Percentiles rank a stretch among this genome's conserved stretches.
Conservation (phyloP, 1,140 invertebrate species). For the Eubasilissa regina region DNA sequence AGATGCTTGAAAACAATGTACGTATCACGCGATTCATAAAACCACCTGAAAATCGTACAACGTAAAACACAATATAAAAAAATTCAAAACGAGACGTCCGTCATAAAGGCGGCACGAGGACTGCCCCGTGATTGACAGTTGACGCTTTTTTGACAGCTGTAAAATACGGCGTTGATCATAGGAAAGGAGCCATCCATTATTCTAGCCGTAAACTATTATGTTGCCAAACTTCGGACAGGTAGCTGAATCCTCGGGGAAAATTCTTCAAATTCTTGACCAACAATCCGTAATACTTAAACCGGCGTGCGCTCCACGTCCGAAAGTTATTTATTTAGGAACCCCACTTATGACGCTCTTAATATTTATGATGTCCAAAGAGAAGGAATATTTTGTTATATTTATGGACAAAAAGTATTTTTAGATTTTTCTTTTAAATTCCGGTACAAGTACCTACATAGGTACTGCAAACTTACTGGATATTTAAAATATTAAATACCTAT, state of each 20-base stretch:
- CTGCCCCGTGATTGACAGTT: slow-evolving; percentile 43
- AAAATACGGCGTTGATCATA: slow-evolving; percentile 52
- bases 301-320: not conserved
- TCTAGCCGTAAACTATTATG: slow-evolving; percentile 45
- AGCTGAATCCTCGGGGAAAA: slow-evolving; percentile 38
- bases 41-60: slow-evolving; percentile 12
- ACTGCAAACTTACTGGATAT: too few relatives aligned
- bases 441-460: too few relatives aligned
- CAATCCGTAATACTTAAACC: slow-evolving; percentile 36
- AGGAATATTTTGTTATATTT: too few relatives aligned
- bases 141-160: slow-evolving; percentile 54
- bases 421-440: too few relatives aligned
- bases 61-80: not conserved
- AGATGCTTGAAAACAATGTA: not conserved
- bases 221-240: slow-evolving; percentile 42
- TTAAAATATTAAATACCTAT: too few relatives aligned
- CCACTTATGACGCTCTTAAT: slow-evolving; percentile 18
- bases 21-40: not conserved
- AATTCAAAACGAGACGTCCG: slow-evolving; percentile 30
- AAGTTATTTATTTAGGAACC: slow-evolving; percentile 24
- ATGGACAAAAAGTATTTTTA: too few relatives aligned
- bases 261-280: slow-evolving; percentile 47
- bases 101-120: slow-evolving; percentile 38
- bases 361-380: not conserved
- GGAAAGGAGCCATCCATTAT: slow-evolving; percentile 38